phyloP scores from a whole-genome alignment of 1,140 invertebrate species.

The Apolygus lucorum region DNA sequence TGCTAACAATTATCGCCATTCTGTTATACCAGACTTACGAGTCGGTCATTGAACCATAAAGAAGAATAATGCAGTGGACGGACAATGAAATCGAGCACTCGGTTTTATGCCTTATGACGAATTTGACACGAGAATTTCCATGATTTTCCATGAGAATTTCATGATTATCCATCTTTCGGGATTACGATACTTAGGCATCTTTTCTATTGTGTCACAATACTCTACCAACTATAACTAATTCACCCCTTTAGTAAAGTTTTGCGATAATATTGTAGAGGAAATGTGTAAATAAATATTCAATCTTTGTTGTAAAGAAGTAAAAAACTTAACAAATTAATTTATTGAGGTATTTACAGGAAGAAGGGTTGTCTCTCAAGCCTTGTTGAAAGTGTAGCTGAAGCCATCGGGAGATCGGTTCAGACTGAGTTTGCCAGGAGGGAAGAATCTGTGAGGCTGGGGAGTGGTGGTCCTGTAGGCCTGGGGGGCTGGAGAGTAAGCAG shows the following conservation, averaged over 20 bases:
- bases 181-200: not conserved
- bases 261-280: not conserved
- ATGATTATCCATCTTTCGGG: not conserved
- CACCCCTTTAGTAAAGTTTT: not conserved
- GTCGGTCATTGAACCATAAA: too few relatives aligned
- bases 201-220: not conserved
- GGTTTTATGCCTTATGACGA: too few relatives aligned
- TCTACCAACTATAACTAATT: not conserved
- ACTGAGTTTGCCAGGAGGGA: conserved; percentile 69
- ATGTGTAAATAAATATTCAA: not conserved
- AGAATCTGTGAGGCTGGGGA: conserved; percentile 58
- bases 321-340: conserved; percentile 16
- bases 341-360: conserved; percentile 12
- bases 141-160: not conserved
- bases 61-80: too few relatives aligned
- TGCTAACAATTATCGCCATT: too few relatives aligned
- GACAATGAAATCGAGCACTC: too few relatives aligned
- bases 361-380: conserved; percentile 35
- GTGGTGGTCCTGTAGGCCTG: conserved; percentile 43
- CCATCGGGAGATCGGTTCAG: conserved; percentile 76
- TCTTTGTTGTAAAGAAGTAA: not conserved
- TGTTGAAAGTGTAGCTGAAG: conserved; percentile 71
- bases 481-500: conserved; percentile 32
- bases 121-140: too few relatives aligned
- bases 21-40: too few relatives aligned